These are phyloP conservation scores for Nymphalis urticae DNA, from an alignment of 2,888 invertebrate genomes.

Conservation along the genomic window DNA sequence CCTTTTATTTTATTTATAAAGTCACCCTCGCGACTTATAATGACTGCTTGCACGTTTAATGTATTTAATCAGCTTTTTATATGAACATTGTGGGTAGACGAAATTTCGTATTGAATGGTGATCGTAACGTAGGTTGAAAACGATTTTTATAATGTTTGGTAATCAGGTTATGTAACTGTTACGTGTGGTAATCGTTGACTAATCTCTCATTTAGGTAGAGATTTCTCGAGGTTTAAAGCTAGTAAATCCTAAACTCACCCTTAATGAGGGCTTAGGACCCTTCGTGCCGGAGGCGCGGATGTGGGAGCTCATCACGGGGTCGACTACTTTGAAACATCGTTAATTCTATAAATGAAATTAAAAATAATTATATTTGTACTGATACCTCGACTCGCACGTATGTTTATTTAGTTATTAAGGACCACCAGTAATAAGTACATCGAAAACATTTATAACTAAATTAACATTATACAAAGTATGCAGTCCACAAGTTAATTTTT, in stretches of 20 bases:
- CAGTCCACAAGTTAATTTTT: too few relatives aligned
- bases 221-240: slow-evolving; percentile 54
- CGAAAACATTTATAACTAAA: too few relatives aligned
- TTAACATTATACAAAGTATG: too few relatives aligned
- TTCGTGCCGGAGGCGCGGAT: slow-evolving; percentile 68
- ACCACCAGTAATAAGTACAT: too few relatives aligned
- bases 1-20: slow-evolving; percentile 57
- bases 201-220: slow-evolving; percentile 54
- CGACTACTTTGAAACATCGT: slow-evolving; percentile 70
- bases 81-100: not conserved
- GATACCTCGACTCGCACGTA: not conserved
- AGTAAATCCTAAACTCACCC: slow-evolving; percentile 65
- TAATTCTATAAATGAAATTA: slow-evolving; percentile 54
- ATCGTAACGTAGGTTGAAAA: not conserved
- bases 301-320: slow-evolving; percentile 66
- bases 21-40: slow-evolving; percentile 39
- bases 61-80: slow-evolving; percentile 25
- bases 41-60: slow-evolving; percentile 31
- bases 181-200: slow-evolving; percentile 45
- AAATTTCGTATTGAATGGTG: not conserved
- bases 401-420: too few relatives aligned
- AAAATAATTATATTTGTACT: slow-evolving; percentile 46
- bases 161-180: slow-evolving; percentile 35
- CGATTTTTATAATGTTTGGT: not conserved
- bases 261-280: slow-evolving; percentile 69